Evolutionary conservation across 2,888 invertebrate genomes (phyloP), one percentile per base, ranked within the genome.

Genomic region (Pseudococcus jackbeardsleyi): DNA sequence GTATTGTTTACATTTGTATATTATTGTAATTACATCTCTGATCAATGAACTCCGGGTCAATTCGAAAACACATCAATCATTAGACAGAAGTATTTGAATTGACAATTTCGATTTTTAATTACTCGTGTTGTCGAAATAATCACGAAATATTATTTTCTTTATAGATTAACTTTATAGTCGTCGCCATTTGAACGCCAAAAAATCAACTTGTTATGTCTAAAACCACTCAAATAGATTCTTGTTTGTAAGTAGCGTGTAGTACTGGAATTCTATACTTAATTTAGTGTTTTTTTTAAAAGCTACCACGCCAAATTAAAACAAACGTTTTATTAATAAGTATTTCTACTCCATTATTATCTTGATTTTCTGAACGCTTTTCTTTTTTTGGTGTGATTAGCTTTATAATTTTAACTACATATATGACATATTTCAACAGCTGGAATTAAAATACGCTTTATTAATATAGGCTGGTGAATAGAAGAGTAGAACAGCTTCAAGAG

Each of bases 401-500:
- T 42, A 42, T 84, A 46, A 17, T 17, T 50, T 22, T 84, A 84
- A 48, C 17, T 59, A 85, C 86, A 86, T n/a, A 85, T 88, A 86
- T n/a, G 88, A 64, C 64, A 19, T 19, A 54, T 54, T 54, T 54
- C 54, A n/a, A 54, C 22, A 22, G 86, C 54, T 72, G 68, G 42
- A 42, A 82, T 82, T 82, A 82, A 46, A 46, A 82, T 82, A 46
- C 39, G 79, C 79, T 82, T 82, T 82, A 82, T 82, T 82, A 82
- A 82, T 88, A 88, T 92, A 94, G 94, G 93, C 93, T 94, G 93
- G 94, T 94, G 93, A 94, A 94, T 92, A 93, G 94, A 91, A 93
- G 94, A 91, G 93, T 94, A 92, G 94, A 94, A 92, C 93, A 94
- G 92, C 93, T 94, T 91, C 94, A 94, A 92, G 94, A 94, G 92